These are phyloP conservation scores for Thyatira batis DNA, from an alignment of 2,888 invertebrate genomes.

Conservation along the genomic window DNA sequence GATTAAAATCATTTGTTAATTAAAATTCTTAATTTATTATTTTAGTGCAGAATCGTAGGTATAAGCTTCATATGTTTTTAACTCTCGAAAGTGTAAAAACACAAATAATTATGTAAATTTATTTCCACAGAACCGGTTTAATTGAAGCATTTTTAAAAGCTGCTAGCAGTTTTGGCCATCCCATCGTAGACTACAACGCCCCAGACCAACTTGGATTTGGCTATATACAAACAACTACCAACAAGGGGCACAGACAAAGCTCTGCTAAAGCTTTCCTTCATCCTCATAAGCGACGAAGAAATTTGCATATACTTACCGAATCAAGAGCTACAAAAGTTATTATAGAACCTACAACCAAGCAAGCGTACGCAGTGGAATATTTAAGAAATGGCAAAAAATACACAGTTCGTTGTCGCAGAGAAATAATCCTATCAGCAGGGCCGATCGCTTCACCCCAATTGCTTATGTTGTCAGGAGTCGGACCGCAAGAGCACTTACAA, in stretches of 20 bases:
- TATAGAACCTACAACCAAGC: slow-evolving; percentile 80
- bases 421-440: slow-evolving; percentile 93
- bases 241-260: slow-evolving; percentile 85
- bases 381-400: slow-evolving; percentile 76
- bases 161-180: slow-evolving; percentile 81
- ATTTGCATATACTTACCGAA: slow-evolving; percentile 81
- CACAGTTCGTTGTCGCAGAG: slow-evolving; percentile 85
- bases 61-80: no score
- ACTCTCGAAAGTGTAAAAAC: no score
- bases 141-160: slow-evolving; percentile 83
- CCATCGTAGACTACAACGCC: slow-evolving; percentile 84
- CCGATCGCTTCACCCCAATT: slow-evolving; percentile 94
- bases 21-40: no score
- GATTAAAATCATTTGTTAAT: no score
- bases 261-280: slow-evolving; percentile 86
- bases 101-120: no score
- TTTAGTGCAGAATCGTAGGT: no score
- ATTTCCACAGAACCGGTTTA: slow-evolving; percentile 65
- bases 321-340: slow-evolving; percentile 66
- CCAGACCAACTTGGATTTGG: slow-evolving; percentile 84
- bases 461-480: slow-evolving; percentile 93
- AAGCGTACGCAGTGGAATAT: slow-evolving; percentile 87
- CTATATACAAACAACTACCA: slow-evolving; percentile 75
- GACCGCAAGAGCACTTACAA: slow-evolving; percentile 81
- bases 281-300: slow-evolving; percentile 83